A percentile compares a stretch with the other conserved stretches of the same genome.
Evolutionary conservation across 1,140 invertebrate genomes (phyloP).

Genomic region (Drosophila littoralis): DNA sequence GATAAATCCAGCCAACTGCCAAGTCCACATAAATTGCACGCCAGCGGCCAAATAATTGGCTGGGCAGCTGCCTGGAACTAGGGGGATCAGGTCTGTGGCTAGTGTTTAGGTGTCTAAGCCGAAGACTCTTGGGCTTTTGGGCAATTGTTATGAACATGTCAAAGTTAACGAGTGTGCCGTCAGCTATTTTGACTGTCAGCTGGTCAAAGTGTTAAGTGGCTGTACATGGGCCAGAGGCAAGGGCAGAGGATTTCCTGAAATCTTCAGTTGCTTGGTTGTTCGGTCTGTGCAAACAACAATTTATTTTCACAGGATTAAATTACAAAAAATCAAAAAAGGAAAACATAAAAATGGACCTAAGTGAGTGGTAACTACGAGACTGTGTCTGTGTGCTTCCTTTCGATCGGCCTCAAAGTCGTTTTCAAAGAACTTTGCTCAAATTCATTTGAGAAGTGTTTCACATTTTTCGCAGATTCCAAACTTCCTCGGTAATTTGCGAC

Average conservation of each 20-base stretch:
- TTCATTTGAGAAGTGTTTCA: too few species aligned
- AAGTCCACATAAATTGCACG: slow-evolving; percentile 66
- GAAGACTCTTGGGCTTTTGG: slow-evolving; percentile 45
- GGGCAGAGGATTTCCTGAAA: slow-evolving; percentile 34
- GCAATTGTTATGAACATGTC: slow-evolving; percentile 82
- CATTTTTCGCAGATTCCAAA: too few species aligned
- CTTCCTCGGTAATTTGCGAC: too few species aligned
- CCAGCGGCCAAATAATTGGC: slow-evolving; percentile 69
- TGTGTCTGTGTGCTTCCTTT: too few species aligned
- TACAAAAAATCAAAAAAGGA: background rate
- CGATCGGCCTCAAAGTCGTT: too few species aligned
- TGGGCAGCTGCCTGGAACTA: slow-evolving; percentile 5
- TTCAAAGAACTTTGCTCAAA: too few species aligned
- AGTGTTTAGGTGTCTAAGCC: background rate
- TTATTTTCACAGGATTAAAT: slow-evolving; percentile 44
- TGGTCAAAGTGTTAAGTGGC: slow-evolving; percentile 74
- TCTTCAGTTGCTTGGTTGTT: slow-evolving; percentile 19
- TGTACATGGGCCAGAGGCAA: background rate
- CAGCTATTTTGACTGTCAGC: slow-evolving; percentile 68
- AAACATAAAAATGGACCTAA: too few species aligned
- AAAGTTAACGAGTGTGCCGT: slow-evolving; percentile 70
- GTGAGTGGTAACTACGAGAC: too few species aligned
- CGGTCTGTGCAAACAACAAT: slow-evolving; percentile 57
- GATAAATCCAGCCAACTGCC: slow-evolving; percentile 48
- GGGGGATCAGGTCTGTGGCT: background rate